A percentile compares a stretch with the other conserved stretches of the same genome.
phyloP scores from a whole-genome alignment of 2,888 invertebrate species.

The Euproctis similis region DNA sequence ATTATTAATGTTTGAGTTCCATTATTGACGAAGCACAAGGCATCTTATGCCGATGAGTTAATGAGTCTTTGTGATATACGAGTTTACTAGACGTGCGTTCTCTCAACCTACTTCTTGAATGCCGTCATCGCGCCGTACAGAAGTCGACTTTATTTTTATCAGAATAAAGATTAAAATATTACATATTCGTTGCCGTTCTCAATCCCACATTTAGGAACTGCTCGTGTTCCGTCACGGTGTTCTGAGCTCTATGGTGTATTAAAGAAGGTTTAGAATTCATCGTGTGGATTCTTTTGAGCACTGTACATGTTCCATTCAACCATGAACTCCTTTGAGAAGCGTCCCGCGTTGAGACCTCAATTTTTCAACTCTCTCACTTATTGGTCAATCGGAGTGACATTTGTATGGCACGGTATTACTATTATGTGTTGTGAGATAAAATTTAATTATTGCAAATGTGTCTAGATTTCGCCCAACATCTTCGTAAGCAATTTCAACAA shows the following conservation, averaged over 20 bases:
- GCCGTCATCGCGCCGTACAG: conserved; percentile 44
- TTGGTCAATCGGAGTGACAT: conserved; percentile 70
- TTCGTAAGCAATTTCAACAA: too few relatives aligned
- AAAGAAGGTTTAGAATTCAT: conserved; percentile 37
- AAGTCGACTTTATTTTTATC: conserved; percentile 50
- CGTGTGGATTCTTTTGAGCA: conserved; percentile 34
- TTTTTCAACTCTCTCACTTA: conserved; percentile 71
- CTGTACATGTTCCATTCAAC: conserved; percentile 70
- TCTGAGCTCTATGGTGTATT: conserved; percentile 41
- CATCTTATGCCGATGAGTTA: conserved; percentile 49
- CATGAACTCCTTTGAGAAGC: conserved; percentile 73
- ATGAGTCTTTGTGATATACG: conserved; percentile 69
- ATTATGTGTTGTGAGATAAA: conserved; percentile 40
- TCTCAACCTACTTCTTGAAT: conserved; percentile 73
- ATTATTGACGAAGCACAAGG: conserved; percentile 27
- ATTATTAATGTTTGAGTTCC: conserved; percentile 19
- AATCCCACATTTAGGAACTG: conserved; percentile 68
- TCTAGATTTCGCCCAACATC: conserved; percentile 16
- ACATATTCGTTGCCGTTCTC: conserved; percentile 50
- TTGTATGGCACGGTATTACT: conserved; percentile 57
- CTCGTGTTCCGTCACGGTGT: conserved; percentile 36
- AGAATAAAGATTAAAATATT: conserved; percentile 52
- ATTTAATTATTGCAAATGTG: conserved; percentile 40
- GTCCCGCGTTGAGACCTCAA: conserved; percentile 72
- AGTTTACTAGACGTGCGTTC: conserved; percentile 65